A percentile compares a stretch with the other conserved stretches of the same genome.
These are phyloP conservation scores for Tetrapedia diversipes DNA, from an alignment of 2,888 invertebrate species.

Conservation along the genomic window DNA sequence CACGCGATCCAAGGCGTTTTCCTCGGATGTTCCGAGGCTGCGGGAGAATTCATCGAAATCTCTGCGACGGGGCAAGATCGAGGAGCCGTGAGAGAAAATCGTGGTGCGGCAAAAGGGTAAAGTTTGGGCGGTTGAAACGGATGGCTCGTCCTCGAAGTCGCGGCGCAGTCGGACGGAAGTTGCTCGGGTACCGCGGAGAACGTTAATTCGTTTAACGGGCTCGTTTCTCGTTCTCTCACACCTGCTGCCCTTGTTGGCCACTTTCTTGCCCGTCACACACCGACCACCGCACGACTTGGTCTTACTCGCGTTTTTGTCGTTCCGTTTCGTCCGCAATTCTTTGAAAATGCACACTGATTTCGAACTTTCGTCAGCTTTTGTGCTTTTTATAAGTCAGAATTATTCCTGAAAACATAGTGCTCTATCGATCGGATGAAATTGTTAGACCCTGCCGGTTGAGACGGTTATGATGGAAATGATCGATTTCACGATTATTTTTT, in stretches of 20 bases:
- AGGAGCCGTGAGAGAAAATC: conserved; percentile 1
- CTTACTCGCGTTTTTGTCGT: background rate
- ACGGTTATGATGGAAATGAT: too few species aligned
- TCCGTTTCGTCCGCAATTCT: too few species aligned
- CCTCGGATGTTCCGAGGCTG: background rate
- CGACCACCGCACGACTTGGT: background rate
- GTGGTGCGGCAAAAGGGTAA: conserved; percentile 44
- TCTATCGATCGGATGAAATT: too few species aligned
- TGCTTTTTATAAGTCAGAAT: too few species aligned
- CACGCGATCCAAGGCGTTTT: background rate
- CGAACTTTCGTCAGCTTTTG: too few species aligned
- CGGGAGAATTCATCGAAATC: conserved; percentile 3
- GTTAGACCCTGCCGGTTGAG: too few species aligned
- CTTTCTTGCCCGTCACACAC: background rate
- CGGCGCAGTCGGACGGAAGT: conserved; percentile 50
- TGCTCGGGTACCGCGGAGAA: conserved; percentile 43
- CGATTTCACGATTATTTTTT: too few species aligned
- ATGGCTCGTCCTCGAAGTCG: conserved; percentile 26
- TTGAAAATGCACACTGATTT: too few species aligned
- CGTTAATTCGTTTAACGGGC: conserved; percentile 70
- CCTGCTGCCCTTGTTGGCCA: conserved; percentile 30
- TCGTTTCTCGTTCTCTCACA: conserved; percentile 60
- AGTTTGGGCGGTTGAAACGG: conserved; percentile 53
- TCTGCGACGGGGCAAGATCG: background rate
- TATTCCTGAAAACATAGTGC: too few species aligned